phyloP scores from a whole-genome alignment of 2,888 invertebrate genomes.

The Corythucha ciliata region DNA sequence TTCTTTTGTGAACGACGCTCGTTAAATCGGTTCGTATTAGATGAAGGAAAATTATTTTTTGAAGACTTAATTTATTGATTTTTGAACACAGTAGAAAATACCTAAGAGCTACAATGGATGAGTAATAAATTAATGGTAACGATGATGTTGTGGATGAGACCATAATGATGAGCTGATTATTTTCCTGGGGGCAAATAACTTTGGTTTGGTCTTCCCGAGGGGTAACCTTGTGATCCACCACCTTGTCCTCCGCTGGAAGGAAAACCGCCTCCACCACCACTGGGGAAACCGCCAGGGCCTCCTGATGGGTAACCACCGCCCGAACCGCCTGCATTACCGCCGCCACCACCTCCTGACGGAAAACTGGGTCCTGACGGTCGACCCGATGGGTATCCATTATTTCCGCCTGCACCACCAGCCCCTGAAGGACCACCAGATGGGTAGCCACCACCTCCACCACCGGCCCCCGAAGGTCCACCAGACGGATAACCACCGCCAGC shows the following conservation, averaged over 20 bases:
- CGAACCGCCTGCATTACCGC: conserved; percentile 19
- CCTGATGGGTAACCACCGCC: conserved; percentile 21
- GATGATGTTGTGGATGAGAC: too few relatives aligned
- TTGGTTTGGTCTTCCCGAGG: conserved; percentile 24
- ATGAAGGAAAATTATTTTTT: too few relatives aligned
- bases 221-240: conserved; percentile 23
- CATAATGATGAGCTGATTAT: too few relatives aligned
- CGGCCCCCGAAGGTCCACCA: too few relatives aligned
- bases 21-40: too few relatives aligned
- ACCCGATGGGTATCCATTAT: conserved; percentile 25
- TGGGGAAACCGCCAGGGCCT: conserved; percentile 24
- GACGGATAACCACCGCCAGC: conserved; percentile 15
- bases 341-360: conserved; percentile 17
- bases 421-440: not conserved
- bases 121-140: too few relatives aligned
- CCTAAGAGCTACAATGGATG: too few relatives aligned
- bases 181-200: conserved; percentile 31
- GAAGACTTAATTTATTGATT: too few relatives aligned
- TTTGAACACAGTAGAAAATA: too few relatives aligned
- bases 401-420: too few relatives aligned
- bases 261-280: conserved; percentile 26
- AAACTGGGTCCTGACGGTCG: conserved; percentile 15
- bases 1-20: too few relatives aligned
- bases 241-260: conserved; percentile 23
- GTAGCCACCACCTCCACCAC: too few relatives aligned